Conservation (phyloP, 2,888 invertebrate genomes). For the Drosophila picticornis region DNA sequence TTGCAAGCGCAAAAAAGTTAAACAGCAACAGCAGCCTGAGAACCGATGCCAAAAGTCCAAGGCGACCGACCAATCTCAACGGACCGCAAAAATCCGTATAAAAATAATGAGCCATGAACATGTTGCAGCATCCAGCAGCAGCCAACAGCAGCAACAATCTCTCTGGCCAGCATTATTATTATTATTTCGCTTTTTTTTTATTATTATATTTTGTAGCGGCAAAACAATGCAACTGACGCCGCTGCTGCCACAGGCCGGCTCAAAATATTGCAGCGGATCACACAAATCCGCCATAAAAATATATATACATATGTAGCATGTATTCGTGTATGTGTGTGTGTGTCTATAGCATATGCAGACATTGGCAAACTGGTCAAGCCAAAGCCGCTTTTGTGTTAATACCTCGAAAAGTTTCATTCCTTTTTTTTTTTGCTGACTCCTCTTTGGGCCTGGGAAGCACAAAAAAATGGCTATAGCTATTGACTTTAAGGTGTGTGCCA, state of each 20-base stretch:
- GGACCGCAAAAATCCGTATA: constrained; percentile 80
- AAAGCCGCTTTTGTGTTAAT: constrained; percentile 80
- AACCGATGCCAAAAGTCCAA: constrained; percentile 60
- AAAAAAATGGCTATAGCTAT: constrained; percentile 76
- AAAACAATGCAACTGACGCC: constrained; percentile 71
- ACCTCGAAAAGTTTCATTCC: constrained; percentile 68
- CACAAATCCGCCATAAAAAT: constrained; percentile 83
- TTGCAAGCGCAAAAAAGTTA: constrained; percentile 39
- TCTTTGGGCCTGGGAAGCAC: constrained; percentile 49
- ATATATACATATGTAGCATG: constrained; percentile 28
- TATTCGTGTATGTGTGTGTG: constrained; percentile 8
- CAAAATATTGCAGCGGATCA: constrained; percentile 82
- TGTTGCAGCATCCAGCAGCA: constrained; percentile 64
- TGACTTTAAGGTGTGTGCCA: constrained; percentile 49
- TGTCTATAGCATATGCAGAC: constrained; percentile 19
- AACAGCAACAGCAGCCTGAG: constrained; percentile 57
- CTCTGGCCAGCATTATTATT: constrained; percentile 45
- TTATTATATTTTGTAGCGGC: constrained; percentile 56
- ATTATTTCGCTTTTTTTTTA: constrained; percentile 71
- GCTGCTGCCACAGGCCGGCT: constrained; percentile 44
- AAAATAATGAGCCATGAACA: constrained; percentile 83
- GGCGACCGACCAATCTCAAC: constrained; percentile 66
- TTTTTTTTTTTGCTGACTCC: constrained; percentile 13
- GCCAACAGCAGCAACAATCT: constrained; percentile 29
- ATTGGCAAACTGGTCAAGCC: constrained; percentile 60